Conservation (phyloP, 1,140 invertebrate genomes). For the Trichogramma pretiosum region DNA sequence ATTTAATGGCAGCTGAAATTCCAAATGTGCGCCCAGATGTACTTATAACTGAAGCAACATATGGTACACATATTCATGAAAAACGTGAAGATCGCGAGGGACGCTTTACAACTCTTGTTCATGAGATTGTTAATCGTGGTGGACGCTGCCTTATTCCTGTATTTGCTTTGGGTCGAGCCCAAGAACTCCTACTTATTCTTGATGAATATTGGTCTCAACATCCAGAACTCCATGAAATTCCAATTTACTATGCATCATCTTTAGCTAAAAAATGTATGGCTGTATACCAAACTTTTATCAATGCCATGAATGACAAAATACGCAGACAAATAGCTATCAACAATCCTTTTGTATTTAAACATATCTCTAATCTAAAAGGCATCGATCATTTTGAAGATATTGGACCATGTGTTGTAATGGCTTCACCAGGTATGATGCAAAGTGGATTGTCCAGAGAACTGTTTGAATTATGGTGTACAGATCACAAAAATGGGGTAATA, state of each 20-base stretch:
- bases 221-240: slow-evolving; percentile 96
- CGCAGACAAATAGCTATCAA: slow-evolving; percentile 92
- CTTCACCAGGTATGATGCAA: slow-evolving; percentile 99
- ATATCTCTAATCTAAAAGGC: slow-evolving; percentile 97
- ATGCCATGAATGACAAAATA: slow-evolving; percentile 99
- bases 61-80: slow-evolving; percentile 98
- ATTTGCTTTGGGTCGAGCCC: slow-evolving; percentile 95
- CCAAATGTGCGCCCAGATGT: slow-evolving; percentile 93
- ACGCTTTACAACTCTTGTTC: slow-evolving; percentile 88
- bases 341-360: slow-evolving; percentile 98
- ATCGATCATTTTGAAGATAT: slow-evolving; percentile 99
- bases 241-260: slow-evolving; percentile 98
- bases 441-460: slow-evolving; percentile 93
- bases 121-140: slow-evolving; percentile 92
- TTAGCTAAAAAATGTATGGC: slow-evolving; percentile 99
- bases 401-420: slow-evolving; percentile 98
- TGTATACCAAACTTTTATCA: slow-evolving; percentile 98
- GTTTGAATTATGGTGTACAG: slow-evolving; percentile 98
- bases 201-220: slow-evolving; percentile 98
- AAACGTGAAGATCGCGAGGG: slow-evolving; percentile 92
- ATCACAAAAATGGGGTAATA: slow-evolving; percentile 95
- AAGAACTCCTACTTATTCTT: slow-evolving; percentile 91
- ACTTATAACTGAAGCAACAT: slow-evolving; percentile 96
- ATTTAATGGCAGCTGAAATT: slow-evolving; percentile 98
- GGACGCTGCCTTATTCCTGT: slow-evolving; percentile 97